These are phyloP conservation scores for Caerostris darwini DNA, from an alignment of 1,140 invertebrate genomes.

Conservation along the genomic window DNA sequence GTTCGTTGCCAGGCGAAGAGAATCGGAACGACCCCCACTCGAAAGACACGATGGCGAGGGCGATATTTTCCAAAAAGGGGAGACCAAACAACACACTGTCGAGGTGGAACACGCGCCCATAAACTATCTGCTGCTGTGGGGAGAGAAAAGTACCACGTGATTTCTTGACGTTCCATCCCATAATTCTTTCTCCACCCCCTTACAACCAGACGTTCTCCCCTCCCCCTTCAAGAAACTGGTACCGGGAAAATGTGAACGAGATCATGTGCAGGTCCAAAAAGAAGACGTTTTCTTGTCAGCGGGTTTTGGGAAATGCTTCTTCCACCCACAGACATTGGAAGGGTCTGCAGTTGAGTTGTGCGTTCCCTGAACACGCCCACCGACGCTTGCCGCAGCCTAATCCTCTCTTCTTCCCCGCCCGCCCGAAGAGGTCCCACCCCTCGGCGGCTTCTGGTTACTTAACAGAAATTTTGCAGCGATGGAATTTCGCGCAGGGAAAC, in stretches of 20 bases:
- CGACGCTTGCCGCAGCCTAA: slow-evolving; percentile 19
- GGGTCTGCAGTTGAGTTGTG: slow-evolving; percentile 69
- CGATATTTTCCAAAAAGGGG: neutral
- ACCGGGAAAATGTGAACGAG: slow-evolving; percentile 12
- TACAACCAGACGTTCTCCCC: slow-evolving; percentile 4
- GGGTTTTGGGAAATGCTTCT: slow-evolving; percentile 64
- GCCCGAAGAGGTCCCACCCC: neutral
- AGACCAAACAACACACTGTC: slow-evolving; percentile 62
- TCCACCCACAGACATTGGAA: slow-evolving; percentile 68
- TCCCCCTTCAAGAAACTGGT: slow-evolving; percentile 44
- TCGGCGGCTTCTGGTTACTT: slow-evolving; percentile 41
- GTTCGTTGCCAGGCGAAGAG: neutral
- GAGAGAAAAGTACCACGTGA: slow-evolving; percentile 29
- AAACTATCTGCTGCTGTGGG: slow-evolving; percentile 24
- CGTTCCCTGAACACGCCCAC: slow-evolving; percentile 62
- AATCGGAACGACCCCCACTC: slow-evolving; percentile 19
- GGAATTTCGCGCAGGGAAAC: neutral
- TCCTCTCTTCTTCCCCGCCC: neutral
- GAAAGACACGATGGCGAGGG: slow-evolving; percentile 18
- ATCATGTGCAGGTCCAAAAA: slow-evolving; percentile 15
- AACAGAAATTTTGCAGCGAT: slow-evolving; percentile 1
- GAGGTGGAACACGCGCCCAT: slow-evolving; percentile 60
- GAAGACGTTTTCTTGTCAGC: slow-evolving; percentile 78
- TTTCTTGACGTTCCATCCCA: slow-evolving; percentile 35
- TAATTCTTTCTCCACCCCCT: slow-evolving; percentile 39